Percentiles rank a stretch among this genome's conserved stretches.
Conservation (phyloP, 2,888 invertebrate species). For the Thereva unica region DNA sequence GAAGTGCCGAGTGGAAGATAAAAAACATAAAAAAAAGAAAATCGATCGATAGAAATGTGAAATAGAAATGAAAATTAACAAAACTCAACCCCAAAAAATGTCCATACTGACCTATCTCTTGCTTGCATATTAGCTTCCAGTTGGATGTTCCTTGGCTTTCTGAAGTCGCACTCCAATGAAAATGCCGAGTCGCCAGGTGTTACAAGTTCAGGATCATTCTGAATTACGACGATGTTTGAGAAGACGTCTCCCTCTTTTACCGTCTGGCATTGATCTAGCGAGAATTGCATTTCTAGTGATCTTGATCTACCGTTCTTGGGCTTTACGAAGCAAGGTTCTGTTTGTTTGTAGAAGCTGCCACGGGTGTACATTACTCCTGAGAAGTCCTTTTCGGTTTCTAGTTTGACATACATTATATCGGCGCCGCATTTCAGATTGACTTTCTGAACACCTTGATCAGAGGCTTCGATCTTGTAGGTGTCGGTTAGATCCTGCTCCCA, state of each 20-base stretch:
- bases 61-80: slow-evolving; percentile 3
- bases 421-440: slow-evolving; percentile 64
- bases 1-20: slow-evolving; percentile 1
- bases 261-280: slow-evolving; percentile 63
- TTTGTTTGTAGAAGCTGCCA: slow-evolving; percentile 64
- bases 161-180: slow-evolving; percentile 67
- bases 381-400: slow-evolving; percentile 63
- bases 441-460: slow-evolving; percentile 63
- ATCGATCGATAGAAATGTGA: slow-evolving; percentile 1
- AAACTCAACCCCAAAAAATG: slow-evolving; percentile 50
- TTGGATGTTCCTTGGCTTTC: slow-evolving; percentile 61
- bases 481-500: slow-evolving; percentile 63
- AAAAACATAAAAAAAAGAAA: slow-evolving; percentile 5
- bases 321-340: slow-evolving; percentile 63
- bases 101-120: slow-evolving; percentile 55
- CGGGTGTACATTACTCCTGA: slow-evolving; percentile 67
- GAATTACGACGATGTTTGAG: slow-evolving; percentile 66
- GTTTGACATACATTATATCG: slow-evolving; percentile 61
- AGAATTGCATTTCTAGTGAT: slow-evolving; percentile 62
- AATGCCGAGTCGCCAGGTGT: slow-evolving; percentile 70
- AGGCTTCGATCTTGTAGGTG: slow-evolving; percentile 63
- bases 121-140: slow-evolving; percentile 61
- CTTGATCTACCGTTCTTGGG: slow-evolving; percentile 57
- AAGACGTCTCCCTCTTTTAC: slow-evolving; percentile 62
- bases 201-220: slow-evolving; percentile 68